A percentile compares a stretch with the other conserved stretches of the same genome.
Evolutionary conservation across 2,888 invertebrate species (phyloP).

Genomic region (Callyntrura guangdongensis): DNA sequence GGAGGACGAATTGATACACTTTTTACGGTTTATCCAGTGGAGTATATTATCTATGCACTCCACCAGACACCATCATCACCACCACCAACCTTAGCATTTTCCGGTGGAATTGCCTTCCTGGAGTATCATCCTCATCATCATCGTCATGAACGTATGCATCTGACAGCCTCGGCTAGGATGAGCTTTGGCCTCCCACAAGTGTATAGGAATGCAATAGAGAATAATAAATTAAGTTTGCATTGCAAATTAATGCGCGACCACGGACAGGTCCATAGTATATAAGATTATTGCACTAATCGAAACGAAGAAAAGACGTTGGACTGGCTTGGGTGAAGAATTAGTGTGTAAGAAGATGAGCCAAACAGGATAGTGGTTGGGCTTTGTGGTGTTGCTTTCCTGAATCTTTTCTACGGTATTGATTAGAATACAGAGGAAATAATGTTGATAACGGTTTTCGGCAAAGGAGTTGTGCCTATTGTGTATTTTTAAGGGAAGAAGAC

Average conservation of each 20-base stretch:
- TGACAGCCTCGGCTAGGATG: constrained; percentile 22
- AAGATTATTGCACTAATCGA: constrained; percentile 43
- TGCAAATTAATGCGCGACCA: constrained; percentile 65
- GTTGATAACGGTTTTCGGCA: background rate
- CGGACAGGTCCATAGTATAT: background rate
- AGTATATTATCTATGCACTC: constrained; percentile 39
- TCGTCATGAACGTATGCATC: constrained; percentile 17
- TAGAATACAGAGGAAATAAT: constrained; percentile 23
- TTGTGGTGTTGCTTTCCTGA: background rate
- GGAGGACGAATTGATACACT: constrained; percentile 66
- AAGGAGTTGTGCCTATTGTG: background rate
- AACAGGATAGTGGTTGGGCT: no score
- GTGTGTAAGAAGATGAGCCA: background rate
- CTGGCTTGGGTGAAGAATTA: background rate
- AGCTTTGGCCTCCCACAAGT: constrained; percentile 19
- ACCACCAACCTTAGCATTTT: background rate
- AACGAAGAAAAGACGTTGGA: constrained; percentile 31
- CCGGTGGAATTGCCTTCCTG: constrained; percentile 15
- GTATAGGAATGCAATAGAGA: constrained; percentile 57
- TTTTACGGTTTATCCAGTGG: constrained; percentile 50
- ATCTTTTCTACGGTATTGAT: background rate
- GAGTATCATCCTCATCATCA: constrained; percentile 18
- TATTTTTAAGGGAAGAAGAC: constrained; percentile 50
- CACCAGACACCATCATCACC: background rate
- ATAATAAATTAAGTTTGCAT: constrained; percentile 69